Conservation (phyloP, 2,113 vertebrate genomes). For the Conger conger region DNA sequence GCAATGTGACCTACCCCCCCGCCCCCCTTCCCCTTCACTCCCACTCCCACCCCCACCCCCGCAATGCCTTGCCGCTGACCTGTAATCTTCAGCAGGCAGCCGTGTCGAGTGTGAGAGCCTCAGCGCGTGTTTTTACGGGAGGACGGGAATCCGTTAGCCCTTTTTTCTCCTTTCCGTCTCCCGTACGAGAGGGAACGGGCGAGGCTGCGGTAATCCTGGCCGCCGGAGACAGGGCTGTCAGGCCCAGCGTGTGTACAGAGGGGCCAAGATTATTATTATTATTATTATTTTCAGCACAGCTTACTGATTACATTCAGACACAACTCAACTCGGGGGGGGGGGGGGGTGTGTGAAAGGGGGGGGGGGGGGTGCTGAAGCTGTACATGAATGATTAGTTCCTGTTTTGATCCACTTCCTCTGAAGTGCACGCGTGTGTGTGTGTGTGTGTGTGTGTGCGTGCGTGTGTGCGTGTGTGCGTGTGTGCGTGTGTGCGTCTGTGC, state of each 20-base stretch:
- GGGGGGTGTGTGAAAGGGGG: too few relatives aligned
- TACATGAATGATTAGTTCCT: too few relatives aligned
- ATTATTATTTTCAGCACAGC: background rate
- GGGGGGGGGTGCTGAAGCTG: too few relatives aligned
- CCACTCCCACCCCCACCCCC: too few relatives aligned
- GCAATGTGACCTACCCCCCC: background rate
- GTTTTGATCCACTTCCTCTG: too few relatives aligned
- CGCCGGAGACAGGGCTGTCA: background rate
- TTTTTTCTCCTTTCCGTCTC: background rate
- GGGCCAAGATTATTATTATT: background rate
- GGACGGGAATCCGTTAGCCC: conserved; percentile 12
- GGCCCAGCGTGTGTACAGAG: background rate
- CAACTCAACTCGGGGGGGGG: background rate
- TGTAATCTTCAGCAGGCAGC: background rate
- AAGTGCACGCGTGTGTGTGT: too few relatives aligned
- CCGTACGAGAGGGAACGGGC: background rate
- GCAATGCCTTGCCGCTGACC: too few relatives aligned
- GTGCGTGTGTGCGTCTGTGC: too few relatives aligned
- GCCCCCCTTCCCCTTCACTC: too few relatives aligned
- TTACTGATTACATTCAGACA: background rate
- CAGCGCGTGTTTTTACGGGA: conserved; percentile 15
- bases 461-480: too few relatives aligned
- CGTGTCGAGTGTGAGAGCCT: background rate
- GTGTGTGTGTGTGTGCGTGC: too few relatives aligned
- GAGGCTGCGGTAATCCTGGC: background rate